Evolutionary conservation across 2,113 vertebrate genomes (phyloP), one percentile per base, ranked within the genome.

Genomic region (Pipa parva): DNA sequence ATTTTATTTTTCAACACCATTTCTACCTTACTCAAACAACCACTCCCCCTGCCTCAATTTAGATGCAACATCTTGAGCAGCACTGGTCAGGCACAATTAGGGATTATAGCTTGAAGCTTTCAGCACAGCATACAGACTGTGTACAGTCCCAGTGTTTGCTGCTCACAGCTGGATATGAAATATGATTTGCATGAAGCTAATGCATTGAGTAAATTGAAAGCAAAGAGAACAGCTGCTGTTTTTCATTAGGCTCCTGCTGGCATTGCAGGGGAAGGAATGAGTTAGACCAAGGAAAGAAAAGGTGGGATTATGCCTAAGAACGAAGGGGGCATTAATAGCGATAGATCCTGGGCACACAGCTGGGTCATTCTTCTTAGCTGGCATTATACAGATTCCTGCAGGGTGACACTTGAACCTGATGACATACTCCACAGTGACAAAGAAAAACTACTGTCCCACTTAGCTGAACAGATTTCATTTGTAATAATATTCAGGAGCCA

Each of bases 171-270:
- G 76, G 76, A 61, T 76, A 71, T 67, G 58, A 76, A 77, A 72
- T 22, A 18, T 36, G 39, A 54, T 71, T 77, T 75, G 58, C 73
- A 68, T 74, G 26, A 62, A 73, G 71, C 73, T 71, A 71, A 74
- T 74, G 72, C 63, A 65, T 45, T 24, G 54, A 75, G 71, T 57
- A 77, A 76, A 82, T 24, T 72, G 77, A 73, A 78, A 79, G 73
- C 54, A 67, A 72, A 77, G n/a, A 51, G 51, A 76, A 71, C 77
- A 78, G 73, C 76, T 77, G 77, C 72, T 73, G 73, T 63, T 73
- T 73, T 76, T 76, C 76, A 76, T 73, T 74, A 73, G 62, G 66
- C 56, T 71, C 2, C 2, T 70, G 72, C 73, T 63, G 74, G 73
- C 72, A 67, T 20, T 5, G 9, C 72, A 26, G 73, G 50, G 56